Base-by-base conservation (phyloP, 2,113 vertebrate species). In the Numida meleagris region DNA sequence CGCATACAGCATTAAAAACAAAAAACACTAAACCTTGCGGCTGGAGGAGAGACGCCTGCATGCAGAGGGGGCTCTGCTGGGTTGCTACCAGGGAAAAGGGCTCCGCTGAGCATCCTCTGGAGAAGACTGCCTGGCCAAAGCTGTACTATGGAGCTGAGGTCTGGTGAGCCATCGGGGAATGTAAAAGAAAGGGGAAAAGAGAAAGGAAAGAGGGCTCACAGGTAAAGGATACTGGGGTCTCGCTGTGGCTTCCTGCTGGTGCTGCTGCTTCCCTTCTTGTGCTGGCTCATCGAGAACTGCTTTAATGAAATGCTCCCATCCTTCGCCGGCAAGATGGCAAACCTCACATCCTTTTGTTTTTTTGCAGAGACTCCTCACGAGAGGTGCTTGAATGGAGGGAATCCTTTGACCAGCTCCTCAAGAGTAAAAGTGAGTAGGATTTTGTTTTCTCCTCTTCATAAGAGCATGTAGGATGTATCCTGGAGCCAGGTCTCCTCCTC, bases 361-460 rank as follows among this genome's bases (percentile, higher is more conserved):
- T 88, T 93, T 97, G 63, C 95, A 99, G 98, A 97, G 98, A 98
- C 55, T 97, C 98, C 43, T 97, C 98, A 72, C 98, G 96, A 90
- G 99, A 99, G 82, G 99, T 98, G 51, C 94, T 98, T 3, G 97
- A 92, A 76, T 99, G 99, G 99, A 99, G 97, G 76, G 98, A 99
- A 50, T 99, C 99, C 9, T 99, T 99, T 33, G 99, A 99, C 92
- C 97, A 98, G 89, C 98, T 99, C 36, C 97, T 99, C 95, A 98
- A 98, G 85, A 99, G 98, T 96, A 99, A 98, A 98, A 98, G 99
- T 99, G 97, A 99, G 99, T 98, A 82, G 15, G 75, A 48, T 36
- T 51, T 78, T 38, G 13, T 94, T 89, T 90, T 65, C 33, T 75
- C 65, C 53, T 40, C 43, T 68, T 19, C 53, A 36, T 79, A 68